Conservation (phyloP, 2,888 invertebrate genomes). For the Aleiodes alternator region DNA sequence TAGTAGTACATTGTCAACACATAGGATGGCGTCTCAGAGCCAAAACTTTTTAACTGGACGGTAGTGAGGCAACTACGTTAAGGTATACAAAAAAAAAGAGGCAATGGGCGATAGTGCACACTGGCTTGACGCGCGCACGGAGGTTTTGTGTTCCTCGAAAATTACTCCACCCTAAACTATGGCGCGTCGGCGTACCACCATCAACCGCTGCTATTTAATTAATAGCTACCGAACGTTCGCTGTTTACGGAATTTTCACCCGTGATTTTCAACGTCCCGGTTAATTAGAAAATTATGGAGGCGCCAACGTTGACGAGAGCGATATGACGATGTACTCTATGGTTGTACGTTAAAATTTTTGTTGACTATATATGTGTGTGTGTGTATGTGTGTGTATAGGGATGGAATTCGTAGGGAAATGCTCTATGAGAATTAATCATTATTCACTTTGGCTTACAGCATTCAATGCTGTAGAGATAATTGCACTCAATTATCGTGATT, state of each 20-base stretch:
- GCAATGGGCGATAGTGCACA: constrained; percentile 35
- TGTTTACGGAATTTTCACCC: constrained; percentile 63
- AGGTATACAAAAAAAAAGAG: too few species aligned
- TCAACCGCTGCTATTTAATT: constrained; percentile 64
- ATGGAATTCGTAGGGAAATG: constrained; percentile 18
- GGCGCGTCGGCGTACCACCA: constrained; percentile 55
- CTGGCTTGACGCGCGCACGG: constrained; percentile 49
- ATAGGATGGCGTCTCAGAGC: too few species aligned
- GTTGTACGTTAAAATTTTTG: constrained; percentile 7
- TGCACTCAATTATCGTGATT: too few species aligned
- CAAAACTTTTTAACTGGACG: too few species aligned
- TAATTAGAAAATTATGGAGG: constrained; percentile 61
- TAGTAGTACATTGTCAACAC: too few species aligned
- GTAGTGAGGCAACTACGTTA: too few species aligned
- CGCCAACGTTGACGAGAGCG: constrained; percentile 43
- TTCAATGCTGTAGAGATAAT: too few species aligned
- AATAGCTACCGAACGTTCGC: constrained; percentile 64
- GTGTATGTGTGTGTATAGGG: too few species aligned
- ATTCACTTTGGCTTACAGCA: background rate
- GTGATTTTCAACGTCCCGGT: constrained; percentile 61
- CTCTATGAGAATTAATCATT: constrained; percentile 27
- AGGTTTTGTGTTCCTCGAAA: constrained; percentile 58
- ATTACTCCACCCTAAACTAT: constrained; percentile 56
- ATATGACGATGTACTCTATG: constrained; percentile 35
- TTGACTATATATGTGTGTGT: background rate